phyloP scores from a whole-genome alignment of 2,888 invertebrate genomes.

The Salticus scenicus region DNA sequence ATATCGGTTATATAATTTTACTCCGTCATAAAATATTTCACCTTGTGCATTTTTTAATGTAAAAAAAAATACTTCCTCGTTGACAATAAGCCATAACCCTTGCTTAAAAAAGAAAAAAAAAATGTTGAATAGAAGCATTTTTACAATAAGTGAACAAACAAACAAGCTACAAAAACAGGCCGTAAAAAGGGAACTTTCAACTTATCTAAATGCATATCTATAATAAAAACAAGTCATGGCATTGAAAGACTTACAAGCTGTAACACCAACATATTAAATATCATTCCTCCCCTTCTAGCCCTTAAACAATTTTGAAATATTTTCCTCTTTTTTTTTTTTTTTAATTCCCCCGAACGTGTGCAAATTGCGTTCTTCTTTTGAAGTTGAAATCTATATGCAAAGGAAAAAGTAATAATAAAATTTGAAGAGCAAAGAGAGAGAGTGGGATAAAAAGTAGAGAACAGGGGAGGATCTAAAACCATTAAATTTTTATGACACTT shows the following conservation, averaged over 20 bases:
- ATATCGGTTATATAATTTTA: neutral
- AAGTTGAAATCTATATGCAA: constrained; percentile 34
- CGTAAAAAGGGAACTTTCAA: neutral
- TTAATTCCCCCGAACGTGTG: constrained; percentile 33
- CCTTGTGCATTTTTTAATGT: too few relatives aligned
- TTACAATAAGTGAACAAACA: neutral
- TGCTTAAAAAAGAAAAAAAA: neutral
- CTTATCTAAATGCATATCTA: constrained; percentile 35
- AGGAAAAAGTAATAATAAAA: neutral
- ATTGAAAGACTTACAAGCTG: neutral
- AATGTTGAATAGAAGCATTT: neutral
- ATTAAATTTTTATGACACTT: constrained; percentile 68
- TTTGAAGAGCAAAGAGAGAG: neutral
- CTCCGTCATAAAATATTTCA: neutral
- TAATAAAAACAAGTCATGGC: constrained; percentile 18
- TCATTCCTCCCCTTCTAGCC: constrained; percentile 13
- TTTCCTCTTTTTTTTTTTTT: too few relatives aligned
- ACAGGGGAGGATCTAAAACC: constrained; percentile 32
- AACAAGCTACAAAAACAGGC: neutral
- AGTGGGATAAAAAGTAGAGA: constrained; percentile 34
- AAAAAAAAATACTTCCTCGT: too few relatives aligned
- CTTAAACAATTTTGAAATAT: constrained; percentile 53
- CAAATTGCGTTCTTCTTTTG: constrained; percentile 44
- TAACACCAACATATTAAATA: constrained; percentile 31
- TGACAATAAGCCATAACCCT: constrained; percentile 1